Evolutionary conservation across 2,888 invertebrate genomes (phyloP), one percentile per base, ranked within the genome.

Genomic region (Pimpla rufipes): DNA sequence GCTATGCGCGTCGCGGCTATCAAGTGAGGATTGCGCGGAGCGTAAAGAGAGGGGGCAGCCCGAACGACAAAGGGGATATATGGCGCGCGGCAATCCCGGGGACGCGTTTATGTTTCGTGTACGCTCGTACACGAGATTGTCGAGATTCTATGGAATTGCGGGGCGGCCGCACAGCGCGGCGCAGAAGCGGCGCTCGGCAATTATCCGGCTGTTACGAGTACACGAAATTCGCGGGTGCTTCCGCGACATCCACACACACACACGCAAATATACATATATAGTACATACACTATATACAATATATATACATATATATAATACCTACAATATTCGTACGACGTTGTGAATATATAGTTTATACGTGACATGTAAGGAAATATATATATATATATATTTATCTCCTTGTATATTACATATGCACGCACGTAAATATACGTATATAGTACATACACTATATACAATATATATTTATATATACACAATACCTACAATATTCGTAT

Each of bases 151-250:
- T 18, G 79, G 52, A 55, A 57, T 50, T 35, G 62, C 13, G 45
- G 37, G 13, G 8, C 59, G 66, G 40, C 52, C 57, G 52, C 52
- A 52, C 3, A 29, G 29, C 29, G 29, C 29, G 29, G 5, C 2
- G 23, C 21, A 62, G 45, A 64, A 74, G 68, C 57, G 47, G 55
- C 57, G 47, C 62, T 76, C 45, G 67, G 50, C 73, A 80, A 78
- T 78, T 74, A 80, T 64, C 62, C 45, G 79, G 57, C 77, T 74
- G 80, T 80, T 83, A 74, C 68, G 55, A 18, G 40, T 52, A 74
- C 74, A 70, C 67, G 77, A 78, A 74, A 74, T 80, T 47, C 70
- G 62, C 50, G 62, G 52, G 47, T 80, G 59, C 37, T 64, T 23
- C 10, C 62, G 67, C 13, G 73, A 68, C 67, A 40, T 50, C 11